Conservation (phyloP, 2,888 invertebrate genomes). For the Acrocera orbiculus region DNA sequence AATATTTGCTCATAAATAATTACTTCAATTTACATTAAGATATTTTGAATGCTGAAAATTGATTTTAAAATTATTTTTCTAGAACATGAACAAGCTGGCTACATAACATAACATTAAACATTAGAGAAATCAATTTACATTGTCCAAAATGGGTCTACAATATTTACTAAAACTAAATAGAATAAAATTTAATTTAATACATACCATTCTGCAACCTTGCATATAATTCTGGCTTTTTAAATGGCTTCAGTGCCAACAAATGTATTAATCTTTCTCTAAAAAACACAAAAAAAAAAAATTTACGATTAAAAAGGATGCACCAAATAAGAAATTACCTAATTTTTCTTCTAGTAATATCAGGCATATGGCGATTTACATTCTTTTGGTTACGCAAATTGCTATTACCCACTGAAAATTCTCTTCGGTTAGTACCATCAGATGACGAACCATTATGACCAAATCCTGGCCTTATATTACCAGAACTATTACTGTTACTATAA, state of each 20-base stretch:
- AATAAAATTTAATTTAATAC: slow-evolving; percentile 20
- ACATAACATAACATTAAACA: too few relatives aligned
- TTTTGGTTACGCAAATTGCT: slow-evolving; percentile 6
- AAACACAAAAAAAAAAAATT: slow-evolving; percentile 8
- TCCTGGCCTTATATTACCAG: slow-evolving; percentile 9
- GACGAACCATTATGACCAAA: slow-evolving; percentile 4
- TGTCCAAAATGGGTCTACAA: too few relatives aligned
- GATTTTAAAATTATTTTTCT: too few relatives aligned
- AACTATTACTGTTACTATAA: slow-evolving; percentile 10
- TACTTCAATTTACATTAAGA: too few relatives aligned
- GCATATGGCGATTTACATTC: slow-evolving; percentile 33
- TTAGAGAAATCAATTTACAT: too few relatives aligned
- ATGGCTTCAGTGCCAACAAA: slow-evolving; percentile 78
- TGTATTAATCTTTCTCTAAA: slow-evolving; percentile 81
- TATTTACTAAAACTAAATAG: too few relatives aligned
- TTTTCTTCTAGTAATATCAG: slow-evolving; percentile 56
- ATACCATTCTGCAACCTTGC: slow-evolving; percentile 64
- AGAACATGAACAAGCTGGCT: too few relatives aligned
- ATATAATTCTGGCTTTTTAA: slow-evolving; percentile 82
- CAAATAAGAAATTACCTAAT: slow-evolving; percentile 47
- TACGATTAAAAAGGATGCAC: slow-evolving; percentile 1
- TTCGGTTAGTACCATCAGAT: slow-evolving; percentile 7
- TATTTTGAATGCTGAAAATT: too few relatives aligned
- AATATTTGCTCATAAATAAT: too few relatives aligned
- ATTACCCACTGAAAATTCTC: slow-evolving; percentile 5